These are phyloP conservation scores for Anastrepha obliqua DNA, from an alignment of 1,140 invertebrate species.

Conservation along the genomic window DNA sequence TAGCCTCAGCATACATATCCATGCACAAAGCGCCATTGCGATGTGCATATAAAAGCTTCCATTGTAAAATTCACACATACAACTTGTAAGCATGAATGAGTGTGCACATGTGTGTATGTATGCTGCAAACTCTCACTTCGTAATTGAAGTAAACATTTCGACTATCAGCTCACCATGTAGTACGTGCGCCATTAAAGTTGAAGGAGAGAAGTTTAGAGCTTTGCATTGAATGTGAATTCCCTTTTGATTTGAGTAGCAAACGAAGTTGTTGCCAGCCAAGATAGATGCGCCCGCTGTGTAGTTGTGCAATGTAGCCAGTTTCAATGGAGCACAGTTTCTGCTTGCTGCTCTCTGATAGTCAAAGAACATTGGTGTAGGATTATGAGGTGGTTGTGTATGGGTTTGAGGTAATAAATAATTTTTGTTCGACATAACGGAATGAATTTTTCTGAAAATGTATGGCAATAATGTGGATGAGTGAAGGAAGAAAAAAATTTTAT, in stretches of 20 bases:
- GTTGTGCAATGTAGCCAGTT: background rate
- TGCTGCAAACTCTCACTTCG: background rate
- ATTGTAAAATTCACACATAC: too few relatives aligned
- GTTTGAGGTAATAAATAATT: background rate
- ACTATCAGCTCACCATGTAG: background rate
- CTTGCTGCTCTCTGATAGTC: background rate
- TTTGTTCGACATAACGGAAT: background rate
- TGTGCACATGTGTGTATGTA: background rate
- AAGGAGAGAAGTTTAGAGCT: background rate
- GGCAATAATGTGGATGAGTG: background rate
- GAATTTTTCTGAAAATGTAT: background rate
- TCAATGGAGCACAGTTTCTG: too few relatives aligned
- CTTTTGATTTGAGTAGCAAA: background rate
- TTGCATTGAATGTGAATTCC: background rate
- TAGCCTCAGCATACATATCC: background rate
- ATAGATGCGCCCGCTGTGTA: background rate
- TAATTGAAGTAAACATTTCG: background rate
- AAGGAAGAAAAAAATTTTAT: background rate
- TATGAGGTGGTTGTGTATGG: background rate
- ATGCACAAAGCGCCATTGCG: background rate
- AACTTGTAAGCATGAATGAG: too few relatives aligned
- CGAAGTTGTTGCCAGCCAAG: background rate
- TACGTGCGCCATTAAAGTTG: background rate
- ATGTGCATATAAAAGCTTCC: too few relatives aligned
- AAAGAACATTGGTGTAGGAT: background rate